phyloP scores from a whole-genome alignment of 2,888 invertebrate genomes.

The Microctonus aethiopoides region DNA sequence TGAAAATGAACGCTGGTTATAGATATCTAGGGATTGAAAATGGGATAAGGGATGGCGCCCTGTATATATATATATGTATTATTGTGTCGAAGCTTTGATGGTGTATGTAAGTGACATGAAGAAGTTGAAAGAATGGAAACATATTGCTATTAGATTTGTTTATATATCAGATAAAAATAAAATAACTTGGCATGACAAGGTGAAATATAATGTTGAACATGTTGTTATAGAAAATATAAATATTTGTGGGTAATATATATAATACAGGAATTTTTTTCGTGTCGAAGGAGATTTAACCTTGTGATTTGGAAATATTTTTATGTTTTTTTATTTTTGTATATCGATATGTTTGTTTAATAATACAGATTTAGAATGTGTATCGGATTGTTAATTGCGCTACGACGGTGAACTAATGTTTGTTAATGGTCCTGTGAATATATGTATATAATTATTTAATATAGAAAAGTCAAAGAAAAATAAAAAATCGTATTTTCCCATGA shows the following conservation, averaged over 20 bases:
- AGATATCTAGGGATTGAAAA: neutral
- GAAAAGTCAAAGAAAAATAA: neutral
- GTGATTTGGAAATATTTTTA: neutral
- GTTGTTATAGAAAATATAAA: neutral
- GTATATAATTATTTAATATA: too few relatives aligned
- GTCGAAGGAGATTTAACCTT: neutral
- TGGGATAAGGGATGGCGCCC: slow-evolving; percentile 13
- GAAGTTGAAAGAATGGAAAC: neutral
- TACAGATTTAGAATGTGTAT: neutral
- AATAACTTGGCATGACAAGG: neutral
- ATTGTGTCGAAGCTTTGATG: slow-evolving; percentile 15
- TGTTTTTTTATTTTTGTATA: neutral
- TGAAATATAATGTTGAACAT: neutral
- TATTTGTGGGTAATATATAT: too few relatives aligned
- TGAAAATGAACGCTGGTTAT: neutral
- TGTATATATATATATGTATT: neutral
- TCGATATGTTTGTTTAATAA: too few relatives aligned
- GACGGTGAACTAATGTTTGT: neutral
- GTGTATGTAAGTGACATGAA: slow-evolving; percentile 15
- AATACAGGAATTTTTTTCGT: neutral
- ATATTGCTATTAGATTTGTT: neutral
- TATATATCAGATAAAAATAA: neutral
- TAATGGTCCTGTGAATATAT: neutral
- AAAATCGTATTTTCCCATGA: neutral
- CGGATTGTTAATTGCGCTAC: neutral